Evolutionary conservation across 2,113 vertebrate species (phyloP).

Genomic region (Serilophus lunatus): DNA sequence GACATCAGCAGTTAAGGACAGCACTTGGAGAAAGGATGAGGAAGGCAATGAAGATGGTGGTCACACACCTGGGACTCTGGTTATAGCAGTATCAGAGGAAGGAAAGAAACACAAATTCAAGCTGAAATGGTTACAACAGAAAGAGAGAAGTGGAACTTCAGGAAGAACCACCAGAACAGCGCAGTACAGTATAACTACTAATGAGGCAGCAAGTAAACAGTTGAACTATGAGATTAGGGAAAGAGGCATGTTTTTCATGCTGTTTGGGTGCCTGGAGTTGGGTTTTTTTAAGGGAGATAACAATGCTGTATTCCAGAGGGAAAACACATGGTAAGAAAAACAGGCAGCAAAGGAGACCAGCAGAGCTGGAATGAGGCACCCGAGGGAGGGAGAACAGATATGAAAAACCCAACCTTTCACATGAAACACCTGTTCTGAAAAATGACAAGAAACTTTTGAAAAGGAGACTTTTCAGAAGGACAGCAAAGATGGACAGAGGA

Average conservation of each 20-base stretch:
- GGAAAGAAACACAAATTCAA: neutral
- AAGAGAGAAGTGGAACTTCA: neutral
- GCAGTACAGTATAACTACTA: neutral
- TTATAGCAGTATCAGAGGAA: neutral
- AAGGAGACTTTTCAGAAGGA: neutral
- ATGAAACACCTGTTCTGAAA: neutral
- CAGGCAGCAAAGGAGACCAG: neutral
- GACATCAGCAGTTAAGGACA: neutral
- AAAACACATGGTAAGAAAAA: neutral
- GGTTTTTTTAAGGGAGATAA: neutral
- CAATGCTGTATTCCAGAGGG: neutral
- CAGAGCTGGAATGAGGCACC: neutral
- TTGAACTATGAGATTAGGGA: neutral
- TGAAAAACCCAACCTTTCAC: neutral
- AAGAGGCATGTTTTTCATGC: neutral
- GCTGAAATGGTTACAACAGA: neutral
- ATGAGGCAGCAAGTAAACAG: neutral
- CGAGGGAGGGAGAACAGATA: neutral
- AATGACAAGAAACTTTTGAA: neutral
- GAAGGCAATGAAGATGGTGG: neutral
- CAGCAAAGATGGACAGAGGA: neutral
- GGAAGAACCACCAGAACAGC: fast-evolving
- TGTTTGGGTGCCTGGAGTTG: neutral
- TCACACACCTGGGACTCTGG: neutral
- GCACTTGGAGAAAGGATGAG: neutral